Evolutionary conservation across 2,888 invertebrate genomes (phyloP).

Genomic region (Deroplatys truncata): DNA sequence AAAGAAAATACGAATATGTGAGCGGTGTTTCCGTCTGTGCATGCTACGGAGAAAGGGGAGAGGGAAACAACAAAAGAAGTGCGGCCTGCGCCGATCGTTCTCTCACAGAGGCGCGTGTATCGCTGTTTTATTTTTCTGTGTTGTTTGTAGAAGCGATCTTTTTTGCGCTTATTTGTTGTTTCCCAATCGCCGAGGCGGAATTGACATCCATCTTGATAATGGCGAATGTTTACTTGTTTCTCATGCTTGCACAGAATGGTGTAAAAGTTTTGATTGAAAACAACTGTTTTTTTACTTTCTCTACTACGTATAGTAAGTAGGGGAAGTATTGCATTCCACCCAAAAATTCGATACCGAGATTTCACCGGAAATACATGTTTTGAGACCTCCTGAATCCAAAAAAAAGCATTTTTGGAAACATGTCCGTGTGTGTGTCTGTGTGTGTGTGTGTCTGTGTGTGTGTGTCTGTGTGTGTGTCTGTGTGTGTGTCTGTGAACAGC

Average conservation of each 20-base stretch:
- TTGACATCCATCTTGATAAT: constrained; percentile 6
- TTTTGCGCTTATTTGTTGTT: neutral
- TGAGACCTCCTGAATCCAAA: too few species aligned
- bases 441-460: too few species aligned
- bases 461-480: too few species aligned
- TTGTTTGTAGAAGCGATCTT: neutral
- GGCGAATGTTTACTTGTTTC: neutral
- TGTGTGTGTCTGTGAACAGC: too few species aligned
- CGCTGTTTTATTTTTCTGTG: neutral
- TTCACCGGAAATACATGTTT: too few species aligned
- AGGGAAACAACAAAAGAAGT: neutral
- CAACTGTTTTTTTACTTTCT: neutral
- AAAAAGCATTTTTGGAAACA: too few species aligned
- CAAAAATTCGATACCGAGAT: too few species aligned
- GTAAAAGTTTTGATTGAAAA: neutral
- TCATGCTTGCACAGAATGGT: neutral
- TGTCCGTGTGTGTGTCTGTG: too few species aligned
- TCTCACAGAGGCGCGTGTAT: neutral
- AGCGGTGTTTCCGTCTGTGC: neutral
- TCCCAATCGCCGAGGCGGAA: constrained; percentile 2
- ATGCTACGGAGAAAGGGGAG: neutral
- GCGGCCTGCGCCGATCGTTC: neutral
- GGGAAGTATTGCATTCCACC: too few species aligned
- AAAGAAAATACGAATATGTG: constrained; percentile 18
- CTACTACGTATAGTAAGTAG: too few species aligned